Evolutionary conservation across 2,113 vertebrate species (phyloP), one percentile per base, ranked within the genome.

Genomic region (Kryptolebias marmoratus): DNA sequence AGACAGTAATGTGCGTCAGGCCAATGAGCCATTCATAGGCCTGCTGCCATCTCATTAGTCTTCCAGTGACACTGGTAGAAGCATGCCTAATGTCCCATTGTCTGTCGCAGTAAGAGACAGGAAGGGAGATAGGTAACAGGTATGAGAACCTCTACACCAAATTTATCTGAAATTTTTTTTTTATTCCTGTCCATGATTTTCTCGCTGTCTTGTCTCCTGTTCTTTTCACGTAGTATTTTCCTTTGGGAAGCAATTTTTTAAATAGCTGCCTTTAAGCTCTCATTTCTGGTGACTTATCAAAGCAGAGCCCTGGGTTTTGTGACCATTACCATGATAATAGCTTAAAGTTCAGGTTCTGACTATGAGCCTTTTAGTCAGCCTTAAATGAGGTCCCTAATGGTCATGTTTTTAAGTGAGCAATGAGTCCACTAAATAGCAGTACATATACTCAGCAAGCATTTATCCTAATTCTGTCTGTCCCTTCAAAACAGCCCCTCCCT

Each of bases 31-130:
- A 77, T 90, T 76, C 82, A 73, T 42, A 71, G 81, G 85, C 86
- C 87, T 66, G 81, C 79, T 84, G 83, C 89, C 88, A 91, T 88
- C 82, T 90, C 89, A 92, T 92, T 91, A 91, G 87, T 91, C 87
- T 87, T 80, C 81, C 84, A 77, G 79, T 87, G 88, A 89, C 90
- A 90, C 82, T 8, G 9, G 81, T 63, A 83, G 70, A 73, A 63
- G 75, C 81, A 81, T 72, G 78, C 81, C 73, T 85, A 81, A 86
- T 81, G 57, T 69, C 65, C 80, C 76, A 85, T 88, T 90, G 89
- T 92, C 82, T 89, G 68, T 48, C 36, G 68, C 73, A 72, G 79
- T 52, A 66, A 82, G 79, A 75, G 69, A 71, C 67, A 64, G 80
- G 64, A 63, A 67, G 57, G 53, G 64, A 79, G 75, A 79, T 52